phyloP scores from a whole-genome alignment of 1,140 invertebrate genomes.

The Andricus grossulariae region DNA sequence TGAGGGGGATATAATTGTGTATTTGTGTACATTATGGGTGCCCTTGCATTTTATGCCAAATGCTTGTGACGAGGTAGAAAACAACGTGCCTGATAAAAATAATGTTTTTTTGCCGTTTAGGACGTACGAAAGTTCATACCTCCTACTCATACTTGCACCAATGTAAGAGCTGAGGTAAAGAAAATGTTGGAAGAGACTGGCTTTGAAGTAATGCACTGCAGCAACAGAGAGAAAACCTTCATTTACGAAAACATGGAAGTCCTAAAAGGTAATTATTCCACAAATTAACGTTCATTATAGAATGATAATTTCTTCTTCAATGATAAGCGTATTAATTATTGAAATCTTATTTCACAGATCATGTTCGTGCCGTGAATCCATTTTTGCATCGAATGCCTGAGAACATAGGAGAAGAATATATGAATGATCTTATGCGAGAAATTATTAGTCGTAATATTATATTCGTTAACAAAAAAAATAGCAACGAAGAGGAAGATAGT shows the following conservation, averaged over 20 bases:
- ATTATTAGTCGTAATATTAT: conserved; percentile 63
- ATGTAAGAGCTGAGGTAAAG: conserved; percentile 80
- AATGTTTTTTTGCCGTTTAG: conserved; percentile 43
- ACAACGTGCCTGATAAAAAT: too few species aligned
- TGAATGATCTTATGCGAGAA: conserved; percentile 69
- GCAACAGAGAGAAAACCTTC: conserved; percentile 79
- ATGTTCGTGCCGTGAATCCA: conserved; percentile 84
- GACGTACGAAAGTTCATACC: conserved; percentile 67
- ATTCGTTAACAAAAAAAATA: conserved; percentile 57
- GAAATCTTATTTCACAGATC: conserved; percentile 75
- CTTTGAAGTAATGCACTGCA: conserved; percentile 81
- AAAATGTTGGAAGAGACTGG: conserved; percentile 80
- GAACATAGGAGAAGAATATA: conserved; percentile 80
- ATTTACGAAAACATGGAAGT: conserved; percentile 79
- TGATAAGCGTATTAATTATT: not conserved
- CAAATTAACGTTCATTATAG: not conserved
- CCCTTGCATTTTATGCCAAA: too few species aligned
- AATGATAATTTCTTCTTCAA: too few species aligned
- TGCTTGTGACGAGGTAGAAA: too few species aligned
- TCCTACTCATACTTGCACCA: conserved; percentile 65
- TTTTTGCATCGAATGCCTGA: conserved; percentile 82
- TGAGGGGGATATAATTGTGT: too few species aligned
- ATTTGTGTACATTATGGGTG: too few species aligned
- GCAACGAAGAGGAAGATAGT: conserved; percentile 57
- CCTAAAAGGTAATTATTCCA: conserved; percentile 76